Percentiles rank a stretch among this genome's conserved stretches.
These are phyloP conservation scores for Chloroceryle aenea DNA, from an alignment of 2,113 vertebrate genomes.

Conservation along the genomic window DNA sequence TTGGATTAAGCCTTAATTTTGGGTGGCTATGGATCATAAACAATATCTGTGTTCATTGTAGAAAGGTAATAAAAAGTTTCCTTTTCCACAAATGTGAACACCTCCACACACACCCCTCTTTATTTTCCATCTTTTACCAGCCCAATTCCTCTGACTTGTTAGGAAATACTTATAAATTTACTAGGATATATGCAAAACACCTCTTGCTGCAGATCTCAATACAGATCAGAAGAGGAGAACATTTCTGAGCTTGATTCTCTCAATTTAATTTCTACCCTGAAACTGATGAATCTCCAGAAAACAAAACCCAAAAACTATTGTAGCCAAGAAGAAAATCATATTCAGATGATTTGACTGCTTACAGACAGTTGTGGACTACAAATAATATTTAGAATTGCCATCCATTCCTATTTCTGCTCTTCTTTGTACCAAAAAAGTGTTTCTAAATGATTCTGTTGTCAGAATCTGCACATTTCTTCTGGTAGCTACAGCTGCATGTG, in stretches of 20 bases:
- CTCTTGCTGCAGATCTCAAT: background rate
- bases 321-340: background rate
- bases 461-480: background rate
- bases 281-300: background rate
- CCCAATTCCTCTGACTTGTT: background rate
- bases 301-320: background rate
- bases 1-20: background rate
- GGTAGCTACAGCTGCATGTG: background rate
- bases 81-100: background rate
- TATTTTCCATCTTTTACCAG: background rate
- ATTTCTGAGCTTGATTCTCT: background rate
- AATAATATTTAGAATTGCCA: background rate
- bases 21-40: background rate
- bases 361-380: background rate
- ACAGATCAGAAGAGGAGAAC: background rate
- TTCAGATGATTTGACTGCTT: background rate
- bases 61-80: background rate
- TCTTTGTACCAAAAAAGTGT: background rate
- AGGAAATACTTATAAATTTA: background rate
- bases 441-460: background rate
- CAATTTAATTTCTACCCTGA: background rate
- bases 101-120: background rate
- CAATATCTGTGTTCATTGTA: background rate
- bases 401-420: background rate
- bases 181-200: background rate